Evolutionary conservation across 2,888 invertebrate genomes (phyloP), one percentile per base, ranked within the genome.

Genomic region (Eupeodes luniger): DNA sequence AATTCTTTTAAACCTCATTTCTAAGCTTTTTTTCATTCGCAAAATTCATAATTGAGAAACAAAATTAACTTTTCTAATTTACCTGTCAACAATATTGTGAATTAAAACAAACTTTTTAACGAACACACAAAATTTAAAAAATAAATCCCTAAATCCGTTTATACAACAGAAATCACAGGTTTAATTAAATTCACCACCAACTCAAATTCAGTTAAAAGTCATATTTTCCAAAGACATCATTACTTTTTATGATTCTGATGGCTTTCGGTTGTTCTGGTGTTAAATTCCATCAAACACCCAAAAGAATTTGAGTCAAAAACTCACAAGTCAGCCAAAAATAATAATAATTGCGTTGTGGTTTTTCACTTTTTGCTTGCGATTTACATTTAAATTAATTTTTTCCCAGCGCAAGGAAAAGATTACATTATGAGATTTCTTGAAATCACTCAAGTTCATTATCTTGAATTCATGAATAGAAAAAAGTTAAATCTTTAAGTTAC

Each of bases 301-400:
- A 14, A 3, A 59, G 34, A n/a, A 19, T 64, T 47, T 44, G 19
- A 44, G 2, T 27, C 44, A 40, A 5, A 40, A 40, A 40, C 40
- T 40, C 9, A 59, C 9, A 59, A 64, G 11, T 47, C 47, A 64
- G 47, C 9, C 9, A n/a, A 7, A 59, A 14, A 16, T 44, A 40
- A n/a, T 51, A 12, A 4, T 19, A 19, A 19, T 16, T 19, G n/a
- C 27, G 27, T 27, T 27, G 27, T 27, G 27, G 27, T 19, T 2
- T 19, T 64, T 40, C 12, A 40, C 19, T 12, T 19, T 64, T 64
- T 47, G 19, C 7, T 44, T 19, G 12, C 12, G 19, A 64, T 64
- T 64, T 64, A 19, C 47, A 64, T 47, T 64, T 64, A 14, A 64
- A 47, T 64, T 64, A 64, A 36, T 59, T 36, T 36, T 59, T 59